Percentiles rank a stretch among this genome's conserved stretches.
Evolutionary conservation across 2,113 vertebrate genomes (phyloP).

Genomic region (Cynopterus brachyotis): DNA sequence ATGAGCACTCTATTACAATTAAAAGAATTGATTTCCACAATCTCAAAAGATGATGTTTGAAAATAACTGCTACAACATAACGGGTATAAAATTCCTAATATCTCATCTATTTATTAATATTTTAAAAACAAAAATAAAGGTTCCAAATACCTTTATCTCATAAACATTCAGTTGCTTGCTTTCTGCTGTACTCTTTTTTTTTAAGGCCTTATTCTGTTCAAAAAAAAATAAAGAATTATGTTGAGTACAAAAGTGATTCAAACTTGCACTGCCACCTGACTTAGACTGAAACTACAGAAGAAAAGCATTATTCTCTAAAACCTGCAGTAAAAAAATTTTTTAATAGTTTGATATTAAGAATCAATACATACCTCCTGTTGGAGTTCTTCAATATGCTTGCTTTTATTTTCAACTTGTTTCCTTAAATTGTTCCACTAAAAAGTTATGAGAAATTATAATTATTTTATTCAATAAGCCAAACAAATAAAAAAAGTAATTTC

Average conservation of each 20-base stretch:
- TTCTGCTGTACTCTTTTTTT: conserved; percentile 88
- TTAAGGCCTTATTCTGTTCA: conserved; percentile 90
- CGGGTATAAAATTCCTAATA: conserved; percentile 13
- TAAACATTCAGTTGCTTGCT: conserved; percentile 84
- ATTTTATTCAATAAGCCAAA: conserved; percentile 46
- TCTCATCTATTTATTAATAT: not conserved
- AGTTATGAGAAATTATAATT: conserved; percentile 39
- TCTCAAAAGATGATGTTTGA: conserved; percentile 27
- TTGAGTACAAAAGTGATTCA: conserved; percentile 44
- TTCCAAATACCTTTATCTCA: conserved; percentile 83
- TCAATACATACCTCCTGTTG: conserved; percentile 88
- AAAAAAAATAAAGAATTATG: conserved; percentile 61
- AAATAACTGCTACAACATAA: not conserved
- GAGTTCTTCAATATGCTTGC: conserved; percentile 85
- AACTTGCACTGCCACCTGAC: not conserved
- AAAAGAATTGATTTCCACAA: not conserved
- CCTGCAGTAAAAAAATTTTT: not conserved
- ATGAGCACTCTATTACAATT: not conserved
- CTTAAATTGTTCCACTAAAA: conserved; percentile 87
- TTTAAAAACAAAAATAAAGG: conserved; percentile 44
- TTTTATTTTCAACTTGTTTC: conserved; percentile 89
- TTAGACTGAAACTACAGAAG: conserved; percentile 9
- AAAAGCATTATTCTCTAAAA: conserved; percentile 47
- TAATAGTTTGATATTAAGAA: conserved; percentile 28
- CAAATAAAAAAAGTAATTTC: not conserved